These are phyloP conservation scores for Zaprionus ornatus DNA, from an alignment of 1,140 invertebrate genomes.

Conservation along the genomic window DNA sequence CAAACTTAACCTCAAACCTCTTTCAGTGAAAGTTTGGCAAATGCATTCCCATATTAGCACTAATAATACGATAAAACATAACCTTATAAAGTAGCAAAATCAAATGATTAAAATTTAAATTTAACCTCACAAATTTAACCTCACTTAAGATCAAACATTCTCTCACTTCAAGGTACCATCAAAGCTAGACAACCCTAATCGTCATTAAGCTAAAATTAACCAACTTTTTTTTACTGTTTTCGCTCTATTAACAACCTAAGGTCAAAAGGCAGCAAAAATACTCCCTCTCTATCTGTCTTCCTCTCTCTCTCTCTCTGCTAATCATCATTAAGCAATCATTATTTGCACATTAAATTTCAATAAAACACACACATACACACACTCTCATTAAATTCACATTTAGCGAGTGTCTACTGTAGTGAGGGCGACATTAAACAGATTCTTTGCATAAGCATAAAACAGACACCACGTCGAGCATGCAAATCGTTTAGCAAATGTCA, in stretches of 20 bases:
- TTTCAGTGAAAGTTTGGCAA: too few species aligned
- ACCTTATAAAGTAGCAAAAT: background rate
- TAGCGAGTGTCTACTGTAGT: background rate
- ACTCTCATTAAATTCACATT: background rate
- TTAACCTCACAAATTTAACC: background rate
- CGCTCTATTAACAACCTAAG: background rate
- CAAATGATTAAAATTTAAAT: background rate
- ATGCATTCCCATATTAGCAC: too few species aligned
- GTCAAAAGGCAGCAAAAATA: background rate
- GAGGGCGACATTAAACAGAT: background rate
- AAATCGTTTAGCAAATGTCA: slow-evolving; percentile 16
- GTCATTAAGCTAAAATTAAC: too few species aligned
- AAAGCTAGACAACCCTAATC: too few species aligned
- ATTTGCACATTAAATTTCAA: background rate
- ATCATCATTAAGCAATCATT: background rate
- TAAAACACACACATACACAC: background rate
- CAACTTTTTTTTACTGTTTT: background rate
- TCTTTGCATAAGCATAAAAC: background rate
- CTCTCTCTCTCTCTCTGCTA: background rate
- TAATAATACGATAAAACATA: background rate
- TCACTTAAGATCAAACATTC: background rate
- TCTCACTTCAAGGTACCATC: background rate
- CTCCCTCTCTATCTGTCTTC: background rate
- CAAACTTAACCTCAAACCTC: too few species aligned
- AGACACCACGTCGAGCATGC: background rate